Evolutionary conservation across 2,797 vertebrate species (phyloP).

Genomic region (Brachyalestes nurse): DNA sequence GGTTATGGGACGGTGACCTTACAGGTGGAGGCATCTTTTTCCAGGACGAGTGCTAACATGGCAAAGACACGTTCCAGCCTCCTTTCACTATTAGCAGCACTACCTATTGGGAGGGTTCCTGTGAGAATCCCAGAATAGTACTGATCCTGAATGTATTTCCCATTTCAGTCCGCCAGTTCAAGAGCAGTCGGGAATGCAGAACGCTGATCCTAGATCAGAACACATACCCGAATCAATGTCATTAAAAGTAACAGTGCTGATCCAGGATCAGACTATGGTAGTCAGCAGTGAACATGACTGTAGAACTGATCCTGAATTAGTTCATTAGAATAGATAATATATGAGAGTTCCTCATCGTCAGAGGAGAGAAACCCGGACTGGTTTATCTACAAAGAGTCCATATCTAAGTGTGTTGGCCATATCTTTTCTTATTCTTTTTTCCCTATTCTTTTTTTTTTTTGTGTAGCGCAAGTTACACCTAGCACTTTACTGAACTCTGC

Average conservation of each 20-base stretch:
- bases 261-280: not conserved
- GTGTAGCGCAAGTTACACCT: constrained; percentile 6
- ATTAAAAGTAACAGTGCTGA: not conserved
- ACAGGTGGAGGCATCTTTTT: not conserved
- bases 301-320: not conserved
- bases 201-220: not conserved
- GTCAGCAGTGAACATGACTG: not conserved
- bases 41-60: not conserved
- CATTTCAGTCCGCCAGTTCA: not conserved
- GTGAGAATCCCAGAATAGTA: not conserved
- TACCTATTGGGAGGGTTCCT: not conserved
- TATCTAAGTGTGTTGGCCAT: not conserved
- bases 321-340: not conserved
- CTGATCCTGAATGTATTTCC: not conserved
- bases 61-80: not conserved
- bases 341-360: not conserved
- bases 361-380: not conserved
- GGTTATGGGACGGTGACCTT: constrained; percentile 6
- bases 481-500: constrained; percentile 45
- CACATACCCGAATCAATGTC: not conserved
- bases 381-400: not conserved
- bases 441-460: not conserved
- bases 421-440: not conserved
- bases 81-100: not conserved
- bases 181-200: not conserved